These are phyloP conservation scores for Hipposideros larvatus DNA, from an alignment of 2,797 vertebrate species.

Conservation along the genomic window DNA sequence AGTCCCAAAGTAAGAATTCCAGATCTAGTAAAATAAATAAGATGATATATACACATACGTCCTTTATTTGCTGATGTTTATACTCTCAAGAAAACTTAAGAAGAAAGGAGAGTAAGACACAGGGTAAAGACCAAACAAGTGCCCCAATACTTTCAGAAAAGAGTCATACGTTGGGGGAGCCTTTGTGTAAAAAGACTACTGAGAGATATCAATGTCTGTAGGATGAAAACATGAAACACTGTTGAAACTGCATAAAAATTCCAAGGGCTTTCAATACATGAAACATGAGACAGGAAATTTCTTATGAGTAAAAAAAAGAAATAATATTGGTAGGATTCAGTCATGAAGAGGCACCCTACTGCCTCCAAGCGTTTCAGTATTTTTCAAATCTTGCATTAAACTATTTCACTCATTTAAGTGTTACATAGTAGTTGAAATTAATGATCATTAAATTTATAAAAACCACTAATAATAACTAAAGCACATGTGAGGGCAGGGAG, in stretches of 20 bases:
- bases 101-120: neutral
- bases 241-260: neutral
- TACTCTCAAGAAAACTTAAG: neutral
- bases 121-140: neutral
- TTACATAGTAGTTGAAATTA: conserved; percentile 14
- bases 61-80: conserved; percentile 12
- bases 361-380: neutral
- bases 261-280: neutral
- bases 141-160: conserved; percentile 23
- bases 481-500: neutral
- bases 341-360: neutral
- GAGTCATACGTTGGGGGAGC: neutral
- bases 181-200: neutral
- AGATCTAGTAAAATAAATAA: conserved; percentile 10
- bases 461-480: neutral
- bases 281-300: neutral
- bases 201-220: neutral
- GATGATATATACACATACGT: neutral
- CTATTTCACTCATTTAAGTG: neutral
- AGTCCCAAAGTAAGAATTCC: conserved; percentile 23
- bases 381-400: conserved; percentile 29
- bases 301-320: neutral
- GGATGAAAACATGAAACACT: neutral
- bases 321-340: neutral
- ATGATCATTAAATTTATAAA: neutral